A percentile compares a stretch with the other conserved stretches of the same genome.
Evolutionary conservation across 2,888 invertebrate species (phyloP).

Genomic region (Branchipolynoe longqiensis): DNA sequence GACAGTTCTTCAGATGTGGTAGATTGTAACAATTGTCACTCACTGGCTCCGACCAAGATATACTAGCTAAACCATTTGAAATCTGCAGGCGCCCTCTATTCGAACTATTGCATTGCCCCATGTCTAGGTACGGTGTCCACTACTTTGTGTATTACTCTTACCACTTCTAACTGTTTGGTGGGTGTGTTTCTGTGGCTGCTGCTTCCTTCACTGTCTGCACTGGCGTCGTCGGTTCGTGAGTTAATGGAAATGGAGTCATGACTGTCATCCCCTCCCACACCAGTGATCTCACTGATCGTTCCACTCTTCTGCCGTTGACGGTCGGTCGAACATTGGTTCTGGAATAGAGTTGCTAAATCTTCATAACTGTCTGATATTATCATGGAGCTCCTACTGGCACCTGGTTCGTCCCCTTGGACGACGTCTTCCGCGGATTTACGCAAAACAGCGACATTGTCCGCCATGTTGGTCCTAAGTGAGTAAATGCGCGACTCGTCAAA

Average conservation of each 20-base stretch:
- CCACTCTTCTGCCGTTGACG: constrained; percentile 60
- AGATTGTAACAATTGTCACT: no score
- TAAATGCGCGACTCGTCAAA: constrained; percentile 20
- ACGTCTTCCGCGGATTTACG: constrained; percentile 47
- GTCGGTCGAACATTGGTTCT: constrained; percentile 30
- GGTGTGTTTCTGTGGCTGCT: constrained; percentile 52
- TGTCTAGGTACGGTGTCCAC: not conserved
- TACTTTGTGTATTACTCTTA: no score
- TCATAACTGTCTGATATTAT: constrained; percentile 84
- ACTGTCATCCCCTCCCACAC: not conserved
- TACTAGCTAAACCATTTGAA: no score
- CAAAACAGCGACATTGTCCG: not conserved
- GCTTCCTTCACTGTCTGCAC: constrained; percentile 38
- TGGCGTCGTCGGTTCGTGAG: constrained; percentile 29
- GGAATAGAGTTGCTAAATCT: constrained; percentile 70
- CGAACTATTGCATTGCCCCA: no score
- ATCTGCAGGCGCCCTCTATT: no score
- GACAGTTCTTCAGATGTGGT: no score
- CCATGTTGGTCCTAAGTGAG: constrained; percentile 19
- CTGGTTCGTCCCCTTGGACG: constrained; percentile 83
- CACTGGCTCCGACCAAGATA: no score
- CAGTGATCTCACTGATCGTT: constrained; percentile 59
- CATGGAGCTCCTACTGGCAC: constrained; percentile 86
- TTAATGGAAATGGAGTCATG: constrained; percentile 23
- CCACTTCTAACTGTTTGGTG: constrained; percentile 34